phyloP scores from a whole-genome alignment of 2,888 invertebrate species.

The Netelia virgata region DNA sequence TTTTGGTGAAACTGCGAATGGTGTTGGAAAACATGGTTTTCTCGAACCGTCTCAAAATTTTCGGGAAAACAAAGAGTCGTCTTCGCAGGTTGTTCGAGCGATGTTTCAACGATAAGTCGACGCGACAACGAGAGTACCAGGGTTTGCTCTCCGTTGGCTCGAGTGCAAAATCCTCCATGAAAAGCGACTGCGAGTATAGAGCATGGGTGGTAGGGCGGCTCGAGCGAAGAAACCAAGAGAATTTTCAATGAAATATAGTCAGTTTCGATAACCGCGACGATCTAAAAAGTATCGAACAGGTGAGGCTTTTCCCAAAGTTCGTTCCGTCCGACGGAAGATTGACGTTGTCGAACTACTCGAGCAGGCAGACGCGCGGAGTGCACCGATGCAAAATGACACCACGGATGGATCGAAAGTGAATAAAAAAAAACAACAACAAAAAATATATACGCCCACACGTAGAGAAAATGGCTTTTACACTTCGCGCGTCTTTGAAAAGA shows the following conservation, averaged over 20 bases:
- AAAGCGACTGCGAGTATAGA: slow-evolving; percentile 55
- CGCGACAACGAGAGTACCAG: slow-evolving; percentile 32
- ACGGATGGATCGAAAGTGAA: slow-evolving; percentile 11
- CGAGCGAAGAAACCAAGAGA: slow-evolving; percentile 25
- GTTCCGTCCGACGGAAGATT: slow-evolving; percentile 72
- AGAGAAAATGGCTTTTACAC: not conserved
- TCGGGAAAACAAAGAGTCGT: slow-evolving; percentile 62
- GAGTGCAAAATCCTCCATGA: slow-evolving; percentile 31
- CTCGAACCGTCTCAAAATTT: not conserved
- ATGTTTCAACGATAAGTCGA: slow-evolving; percentile 48
- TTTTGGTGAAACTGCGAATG: slow-evolving; percentile 22
- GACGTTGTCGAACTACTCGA: slow-evolving; percentile 62
- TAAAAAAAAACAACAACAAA: not conserved
- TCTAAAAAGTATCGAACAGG: slow-evolving; percentile 50
- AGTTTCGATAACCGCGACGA: not conserved
- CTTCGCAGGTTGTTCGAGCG: slow-evolving; percentile 58
- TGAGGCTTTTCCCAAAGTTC: slow-evolving; percentile 35
- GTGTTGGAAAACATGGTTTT: slow-evolving; percentile 11
- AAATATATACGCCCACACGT: not conserved
- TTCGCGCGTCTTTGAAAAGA: slow-evolving; percentile 7
- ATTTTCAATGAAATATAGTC: slow-evolving; percentile 29
- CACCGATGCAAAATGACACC: slow-evolving; percentile 21
- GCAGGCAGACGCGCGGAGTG: slow-evolving; percentile 51
- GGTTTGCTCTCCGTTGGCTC: not conserved
- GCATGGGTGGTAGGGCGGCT: not conserved